Evolutionary conservation across 2,797 vertebrate genomes (phyloP), one percentile per base, ranked within the genome.

Genomic region (Philypnodon macrostomus): DNA sequence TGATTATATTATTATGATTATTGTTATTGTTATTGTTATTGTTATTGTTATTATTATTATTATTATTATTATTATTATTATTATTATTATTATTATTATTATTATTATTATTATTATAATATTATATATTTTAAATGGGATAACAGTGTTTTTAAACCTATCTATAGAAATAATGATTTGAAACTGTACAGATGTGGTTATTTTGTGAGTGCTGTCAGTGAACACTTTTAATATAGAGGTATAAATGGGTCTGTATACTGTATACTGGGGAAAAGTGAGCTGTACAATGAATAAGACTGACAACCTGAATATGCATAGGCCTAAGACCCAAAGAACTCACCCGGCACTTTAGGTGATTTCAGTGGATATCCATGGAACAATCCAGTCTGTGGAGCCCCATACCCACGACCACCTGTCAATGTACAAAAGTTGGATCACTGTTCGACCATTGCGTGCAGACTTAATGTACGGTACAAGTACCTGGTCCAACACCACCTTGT

Each of bases 331-430:
- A 17, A 26, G 23, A 24, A 24, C 46, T 17, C 18, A 85, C 96
- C 95, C 90, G 91, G 92, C 9, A 83, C 61, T 85, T 96, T 96
- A 59, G 96, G 96, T 39, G 95, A 87, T 89, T 94, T 97, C 39
- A 98, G 95, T 26, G 96, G 96, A 79, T 98, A 98, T 58, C 96
- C 96, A 47, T 96, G 90, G 57, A 97, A 96, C 21, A 98, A 91
- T 50, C 96, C 96, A 0, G 93, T 94, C 79, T 95, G 90, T 50
- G n/a, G n/a, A n/a, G n/a, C n/a, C n/a, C 89, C 90, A 72, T 88
- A 94, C 47, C 90, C 92, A 70, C 90, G 91, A 7, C 91, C 85
- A 62, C 90, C 93, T 94, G 68, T 30, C 17, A 50, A 1, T 2
- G 1, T 36, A 21, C 2, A 58, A n/a, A n/a, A n/a, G n/a, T n/a